phyloP scores from a whole-genome alignment of 1,140 invertebrate species.

The Hypothenemus hampei region DNA sequence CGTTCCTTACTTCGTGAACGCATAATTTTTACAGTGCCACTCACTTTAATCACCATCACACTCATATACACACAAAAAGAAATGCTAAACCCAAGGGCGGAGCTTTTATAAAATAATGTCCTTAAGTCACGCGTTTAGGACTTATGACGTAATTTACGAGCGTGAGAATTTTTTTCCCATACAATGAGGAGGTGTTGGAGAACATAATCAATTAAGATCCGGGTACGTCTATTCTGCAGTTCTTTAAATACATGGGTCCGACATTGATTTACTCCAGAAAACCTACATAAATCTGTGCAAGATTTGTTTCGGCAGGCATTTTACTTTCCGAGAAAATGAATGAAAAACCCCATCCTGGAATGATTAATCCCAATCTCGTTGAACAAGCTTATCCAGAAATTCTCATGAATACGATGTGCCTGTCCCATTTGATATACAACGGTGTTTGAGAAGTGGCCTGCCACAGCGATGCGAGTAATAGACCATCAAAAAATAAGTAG shows the following conservation, averaged over 20 bases:
- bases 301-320: conserved; percentile 31
- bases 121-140: too few species aligned
- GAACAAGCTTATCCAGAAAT: conserved; percentile 21
- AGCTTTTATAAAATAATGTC: background rate
- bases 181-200: background rate
- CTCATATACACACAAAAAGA: too few species aligned
- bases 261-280: conserved; percentile 30
- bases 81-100: background rate
- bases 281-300: conserved; percentile 33
- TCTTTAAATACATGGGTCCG: background rate
- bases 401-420: conserved; percentile 4
- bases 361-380: conserved; percentile 39
- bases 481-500: too few species aligned
- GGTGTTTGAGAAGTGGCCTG: too few species aligned
- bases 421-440: too few species aligned
- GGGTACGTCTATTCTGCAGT: background rate
- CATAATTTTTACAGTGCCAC: too few species aligned
- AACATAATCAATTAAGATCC: background rate
- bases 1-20: too few species aligned
- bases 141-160: too few species aligned
- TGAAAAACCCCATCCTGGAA: conserved; percentile 38
- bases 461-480: too few species aligned
- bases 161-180: background rate
- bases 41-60: too few species aligned
- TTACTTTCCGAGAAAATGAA: conserved; percentile 33